A percentile compares a stretch with the other conserved stretches of the same genome.
These are phyloP conservation scores for Datnioides undecimradiatus DNA, from an alignment of 2,113 vertebrate genomes.

Conservation along the genomic window DNA sequence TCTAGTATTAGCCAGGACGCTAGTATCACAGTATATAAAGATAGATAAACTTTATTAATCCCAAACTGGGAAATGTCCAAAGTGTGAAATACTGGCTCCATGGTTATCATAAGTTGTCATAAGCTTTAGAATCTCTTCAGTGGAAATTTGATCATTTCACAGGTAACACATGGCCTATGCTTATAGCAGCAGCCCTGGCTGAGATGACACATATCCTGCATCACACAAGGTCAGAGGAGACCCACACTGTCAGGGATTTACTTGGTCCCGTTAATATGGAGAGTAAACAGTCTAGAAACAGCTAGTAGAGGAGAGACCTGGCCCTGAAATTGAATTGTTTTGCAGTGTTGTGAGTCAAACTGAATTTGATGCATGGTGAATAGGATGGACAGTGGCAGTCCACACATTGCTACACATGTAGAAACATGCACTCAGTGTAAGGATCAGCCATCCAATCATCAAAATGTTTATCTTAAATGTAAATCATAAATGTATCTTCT, in stretches of 20 bases:
- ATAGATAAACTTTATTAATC: no score
- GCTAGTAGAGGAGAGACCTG: not conserved
- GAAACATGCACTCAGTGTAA: not conserved
- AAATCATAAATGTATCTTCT: not conserved
- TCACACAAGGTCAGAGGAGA: not conserved
- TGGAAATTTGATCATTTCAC: not conserved
- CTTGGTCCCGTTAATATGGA: no score
- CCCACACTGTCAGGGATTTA: constrained; percentile 1
- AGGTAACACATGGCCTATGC: not conserved
- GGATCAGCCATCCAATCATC: not conserved
- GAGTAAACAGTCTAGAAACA: not conserved
- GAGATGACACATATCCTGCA: constrained; percentile 5
- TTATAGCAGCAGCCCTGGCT: not conserved
- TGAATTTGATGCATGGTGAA: not conserved
- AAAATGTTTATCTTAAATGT: not conserved
- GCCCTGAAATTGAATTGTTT: not conserved
- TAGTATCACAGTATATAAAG: not conserved
- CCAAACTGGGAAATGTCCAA: no score
- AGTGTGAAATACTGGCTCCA: no score
- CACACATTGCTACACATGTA: not conserved
- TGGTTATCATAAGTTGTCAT: no score
- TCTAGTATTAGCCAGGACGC: not conserved
- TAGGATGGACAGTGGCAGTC: not conserved
- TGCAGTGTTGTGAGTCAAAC: not conserved
- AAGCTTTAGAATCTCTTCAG: no score